Base-by-base conservation (phyloP, 2,113 vertebrate genomes). In the Pedionomus torquatus region DNA sequence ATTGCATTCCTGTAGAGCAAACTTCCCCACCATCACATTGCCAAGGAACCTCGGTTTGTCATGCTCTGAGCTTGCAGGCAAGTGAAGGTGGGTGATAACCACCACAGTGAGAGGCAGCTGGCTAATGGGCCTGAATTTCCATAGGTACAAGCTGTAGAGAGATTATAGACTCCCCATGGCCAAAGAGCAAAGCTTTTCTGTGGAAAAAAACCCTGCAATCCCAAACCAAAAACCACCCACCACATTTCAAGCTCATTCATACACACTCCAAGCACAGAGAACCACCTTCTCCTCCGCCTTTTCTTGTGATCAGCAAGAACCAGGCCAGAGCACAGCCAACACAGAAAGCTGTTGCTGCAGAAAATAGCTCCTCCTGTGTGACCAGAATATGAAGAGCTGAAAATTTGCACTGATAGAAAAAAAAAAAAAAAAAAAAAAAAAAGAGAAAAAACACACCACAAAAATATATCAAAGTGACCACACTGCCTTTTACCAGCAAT, bases 291-390 rank as follows among this genome's bases (percentile, higher is more conserved):
- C 69, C 17, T 25, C 11, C 0, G 1, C 14, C 11, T 21, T 35
- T 17, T 54, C 10, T n/a, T n/a, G 23, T 21, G 21, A 41, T 44
- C 33, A 76, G 57, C 48, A 35, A 71, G 84, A 51, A 48, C 16
- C 48, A 54, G 39, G 61, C 43, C 39, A 52, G 33, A 31, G 43
- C 46, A 71, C 43, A 81, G 82, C 20, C 2, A 4, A 33, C 43
- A 63, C 23, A 54, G 31, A 46, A 79, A 43, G 17, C 30, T 37
- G 35, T 8, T 74, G 77, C 64, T 78, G 66, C 61, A 81, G 74
- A 78, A 90, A 87, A 84, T 55, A 81, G 39, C 81, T 93, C 60
- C 44, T 83, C 58, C 60, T 55, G 20, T 58, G 43, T 58, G 54
- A 75, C 8, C 74, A 57, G 88, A 71, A 87, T 55, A 39, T 1